Base-by-base conservation (phyloP, 2,113 vertebrate genomes). In the Podiceps cristatus region DNA sequence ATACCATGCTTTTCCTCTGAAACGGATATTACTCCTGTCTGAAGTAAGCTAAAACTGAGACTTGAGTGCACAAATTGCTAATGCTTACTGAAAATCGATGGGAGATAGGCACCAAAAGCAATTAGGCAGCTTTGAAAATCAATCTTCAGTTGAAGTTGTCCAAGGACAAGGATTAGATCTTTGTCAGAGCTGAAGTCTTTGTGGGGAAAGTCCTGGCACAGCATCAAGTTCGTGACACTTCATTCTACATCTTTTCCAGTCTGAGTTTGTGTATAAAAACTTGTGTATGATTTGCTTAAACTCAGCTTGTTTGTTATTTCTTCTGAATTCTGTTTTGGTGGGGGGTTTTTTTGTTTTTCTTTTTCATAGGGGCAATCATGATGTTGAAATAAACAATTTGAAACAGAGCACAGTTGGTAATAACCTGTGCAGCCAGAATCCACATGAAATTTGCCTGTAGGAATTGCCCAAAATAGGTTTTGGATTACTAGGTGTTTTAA, bases 51-150 rank as follows among this genome's bases (percentile, higher is more conserved):
- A 45, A 97, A 88, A 72, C 71, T 63, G 62, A 63, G 90, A 18
- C 53, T 22, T 45, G 63, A 95, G 82, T 66, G 92, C 78, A 55
- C 63, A 88, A 53, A 96, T 89, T 85, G 89, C 96, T 93, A 53
- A 87, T 94, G 77, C 52, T 45, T 47, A 15, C 76, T 64, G 81
- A 49, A 96, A 93, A 95, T 96, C 88, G 2, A 88, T 93, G 82
- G 76, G 42, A 86, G 71, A 79, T 49, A 68, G 74, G 50, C 75
- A 79, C 62, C 62, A 80, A 96, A 93, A 95, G 93, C 93, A 90
- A 95, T 93, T 96, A 92, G 50, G 71, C 63, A 79, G 71, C 92
- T 96, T 90, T 90, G 81, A 88, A 96, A 95, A 93, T 97, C 88
- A 82, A 85, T 95, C 64, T 40, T 9, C 59, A 5, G 68, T 52